Evolutionary conservation across 2,797 vertebrate genomes (phyloP).

Genomic region (Apogon talboti): DNA sequence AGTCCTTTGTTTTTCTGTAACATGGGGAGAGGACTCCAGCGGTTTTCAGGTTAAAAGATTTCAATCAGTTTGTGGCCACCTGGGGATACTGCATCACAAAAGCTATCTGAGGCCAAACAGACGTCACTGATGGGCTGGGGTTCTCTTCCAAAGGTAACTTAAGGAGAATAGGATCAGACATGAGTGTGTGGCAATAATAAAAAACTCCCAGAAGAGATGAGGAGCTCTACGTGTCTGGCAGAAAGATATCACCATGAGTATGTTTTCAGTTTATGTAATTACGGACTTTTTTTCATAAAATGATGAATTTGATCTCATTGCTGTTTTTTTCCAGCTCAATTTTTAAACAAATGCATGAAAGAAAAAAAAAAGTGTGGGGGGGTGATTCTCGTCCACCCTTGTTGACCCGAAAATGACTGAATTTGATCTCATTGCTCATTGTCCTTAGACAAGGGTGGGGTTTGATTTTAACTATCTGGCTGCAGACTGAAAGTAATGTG

Average conservation of each 20-base stretch:
- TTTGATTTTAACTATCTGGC: conserved; percentile 66
- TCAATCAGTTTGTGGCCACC: conserved; percentile 8
- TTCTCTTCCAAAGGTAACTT: conserved; percentile 2
- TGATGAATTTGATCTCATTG: no score
- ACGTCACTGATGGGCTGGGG: not conserved
- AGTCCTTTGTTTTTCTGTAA: conserved; percentile 6
- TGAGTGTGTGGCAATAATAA: no score
- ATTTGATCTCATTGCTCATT: conserved; percentile 34
- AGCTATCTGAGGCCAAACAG: conserved; percentile 10
- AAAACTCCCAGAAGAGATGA: no score
- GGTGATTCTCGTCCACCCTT: no score
- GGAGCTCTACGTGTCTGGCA: no score
- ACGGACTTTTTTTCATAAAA: no score
- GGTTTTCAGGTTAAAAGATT: conserved; percentile 5
- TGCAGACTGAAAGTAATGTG: conserved; percentile 52
- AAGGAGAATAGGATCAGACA: not conserved
- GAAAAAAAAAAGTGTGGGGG: no score
- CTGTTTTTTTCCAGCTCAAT: no score
- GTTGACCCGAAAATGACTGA: no score
- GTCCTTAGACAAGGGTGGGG: conserved; percentile 63
- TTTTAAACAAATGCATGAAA: no score
- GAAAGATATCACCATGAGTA: no score
- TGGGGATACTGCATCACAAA: conserved; percentile 1
- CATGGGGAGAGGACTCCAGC: not conserved
- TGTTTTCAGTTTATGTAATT: no score